A percentile compares a stretch with the other conserved stretches of the same genome.
These are phyloP conservation scores for Dinoponera quadriceps DNA, from an alignment of 1,140 invertebrate species.

Conservation along the genomic window DNA sequence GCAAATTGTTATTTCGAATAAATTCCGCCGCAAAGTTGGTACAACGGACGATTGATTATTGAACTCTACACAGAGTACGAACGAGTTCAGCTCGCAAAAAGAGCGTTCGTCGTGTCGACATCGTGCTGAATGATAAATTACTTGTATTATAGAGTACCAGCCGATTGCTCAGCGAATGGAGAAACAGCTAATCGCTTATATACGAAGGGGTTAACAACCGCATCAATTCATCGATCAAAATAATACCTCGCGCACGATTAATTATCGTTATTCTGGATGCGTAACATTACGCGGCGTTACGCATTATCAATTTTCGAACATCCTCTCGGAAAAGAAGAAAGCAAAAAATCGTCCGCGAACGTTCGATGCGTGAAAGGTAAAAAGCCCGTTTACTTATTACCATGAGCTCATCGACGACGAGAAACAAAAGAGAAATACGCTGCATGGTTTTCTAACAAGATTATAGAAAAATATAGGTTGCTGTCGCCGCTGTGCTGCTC, in stretches of 20 bases:
- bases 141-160: conserved; percentile 21
- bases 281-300: neutral
- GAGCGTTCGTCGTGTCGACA: neutral
- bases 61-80: neutral
- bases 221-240: conserved; percentile 47
- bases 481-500: no score
- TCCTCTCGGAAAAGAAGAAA: neutral
- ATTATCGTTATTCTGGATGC: conserved; percentile 34
- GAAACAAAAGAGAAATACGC: neutral
- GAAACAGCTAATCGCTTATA: conserved; percentile 51
- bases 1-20: neutral
- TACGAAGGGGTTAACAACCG: conserved; percentile 26
- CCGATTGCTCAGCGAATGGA: conserved; percentile 39
- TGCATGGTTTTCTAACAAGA: conserved; percentile 7
- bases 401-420: neutral
- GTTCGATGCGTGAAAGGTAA: neutral
- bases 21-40: neutral
- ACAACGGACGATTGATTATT: conserved; percentile 21
- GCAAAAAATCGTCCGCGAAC: neutral
- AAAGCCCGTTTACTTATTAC: neutral
- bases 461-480: conserved; percentile 3
- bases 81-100: conserved; percentile 12
- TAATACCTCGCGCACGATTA: conserved; percentile 23
- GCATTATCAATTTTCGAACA: conserved; percentile 20
- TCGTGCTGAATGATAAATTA: conserved; percentile 42